Evolutionary conservation across 1,140 invertebrate genomes (phyloP), one percentile per base, ranked within the genome.

Genomic region (Stenopsyche tienmushanensis): DNA sequence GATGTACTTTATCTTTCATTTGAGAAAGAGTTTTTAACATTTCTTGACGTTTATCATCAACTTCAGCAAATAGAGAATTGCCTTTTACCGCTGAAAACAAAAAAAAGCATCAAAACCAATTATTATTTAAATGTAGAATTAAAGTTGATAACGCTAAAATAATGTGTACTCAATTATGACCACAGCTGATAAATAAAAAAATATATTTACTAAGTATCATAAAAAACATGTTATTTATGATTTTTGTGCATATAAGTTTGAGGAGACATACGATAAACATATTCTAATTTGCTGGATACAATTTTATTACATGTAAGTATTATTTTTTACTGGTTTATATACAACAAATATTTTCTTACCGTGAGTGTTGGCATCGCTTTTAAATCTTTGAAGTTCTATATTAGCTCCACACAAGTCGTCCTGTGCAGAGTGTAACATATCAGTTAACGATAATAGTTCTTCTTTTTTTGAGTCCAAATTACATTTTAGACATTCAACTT

Each of bases 51-150:
- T 81, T 81, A 64, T 81, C 80, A 59, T 81, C 78, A 0, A 81
- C 80, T 73, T 81, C 80, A 62, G 80, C 78, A 75, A 81, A 81
- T 68, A 81, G 73, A 26, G 80, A 81, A 62, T 81, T 81, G 3
- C 80, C 78, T 73, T 81, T 81, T 24, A 75, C 74, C 69, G 80
- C 78, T 79, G 67, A 34, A 76, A 77, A 13, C n/a, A 62, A 7
- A 47, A 8, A 47, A 47, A 47, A 47, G n/a, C n/a, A n/a, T n/a
- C 7, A 7, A 39, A 8, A n/a, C n/a, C 17, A 15, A 47, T 47
- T 47, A 59, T 60, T 24, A 7, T 7, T 34, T 34, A 34, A 34
- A 34, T n/a, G n/a, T n/a, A n/a, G n/a, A n/a, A 8, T 39, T 39
- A 39, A 39, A 39, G n/a, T 8, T 8, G n/a, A 39, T 8, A n/a